Percentiles rank a stretch among this genome's conserved stretches.
Conservation (phyloP, 2,888 invertebrate genomes). For the Rotaria socialis region DNA sequence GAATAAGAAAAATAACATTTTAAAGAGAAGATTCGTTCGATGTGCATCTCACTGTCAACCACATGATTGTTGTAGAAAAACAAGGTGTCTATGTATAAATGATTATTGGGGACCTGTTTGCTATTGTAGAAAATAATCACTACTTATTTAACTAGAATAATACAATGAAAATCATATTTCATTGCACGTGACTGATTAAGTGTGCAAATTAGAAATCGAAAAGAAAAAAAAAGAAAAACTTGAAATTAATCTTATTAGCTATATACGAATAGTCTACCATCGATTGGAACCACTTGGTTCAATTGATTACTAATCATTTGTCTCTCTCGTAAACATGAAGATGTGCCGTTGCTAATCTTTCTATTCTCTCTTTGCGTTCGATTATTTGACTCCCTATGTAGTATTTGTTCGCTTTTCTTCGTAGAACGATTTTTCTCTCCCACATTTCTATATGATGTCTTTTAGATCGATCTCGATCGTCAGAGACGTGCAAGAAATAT, state of each 20-base stretch:
- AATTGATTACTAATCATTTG: background rate
- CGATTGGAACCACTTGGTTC: background rate
- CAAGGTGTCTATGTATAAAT: background rate
- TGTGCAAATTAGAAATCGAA: background rate
- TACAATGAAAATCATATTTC: background rate
- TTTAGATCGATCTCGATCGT: background rate
- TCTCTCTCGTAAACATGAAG: background rate
- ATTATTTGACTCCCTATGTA: background rate
- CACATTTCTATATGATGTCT: background rate
- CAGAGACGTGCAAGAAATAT: background rate
- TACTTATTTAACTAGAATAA: background rate
- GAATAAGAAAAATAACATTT: background rate
- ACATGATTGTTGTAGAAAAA: slow-evolving; percentile 8
- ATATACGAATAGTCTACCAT: background rate
- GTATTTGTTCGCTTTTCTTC: background rate
- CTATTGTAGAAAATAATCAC: slow-evolving; percentile 11
- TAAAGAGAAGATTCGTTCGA: background rate
- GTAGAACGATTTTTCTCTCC: background rate
- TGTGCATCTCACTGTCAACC: background rate
- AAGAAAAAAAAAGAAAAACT: background rate
- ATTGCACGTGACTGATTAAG: background rate
- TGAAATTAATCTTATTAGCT: background rate
- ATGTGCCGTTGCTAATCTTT: background rate
- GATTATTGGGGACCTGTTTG: slow-evolving; percentile 35
- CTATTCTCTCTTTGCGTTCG: background rate